phyloP scores from a whole-genome alignment of 2,888 invertebrate genomes.

The Harpagoxenus sublaevis region DNA sequence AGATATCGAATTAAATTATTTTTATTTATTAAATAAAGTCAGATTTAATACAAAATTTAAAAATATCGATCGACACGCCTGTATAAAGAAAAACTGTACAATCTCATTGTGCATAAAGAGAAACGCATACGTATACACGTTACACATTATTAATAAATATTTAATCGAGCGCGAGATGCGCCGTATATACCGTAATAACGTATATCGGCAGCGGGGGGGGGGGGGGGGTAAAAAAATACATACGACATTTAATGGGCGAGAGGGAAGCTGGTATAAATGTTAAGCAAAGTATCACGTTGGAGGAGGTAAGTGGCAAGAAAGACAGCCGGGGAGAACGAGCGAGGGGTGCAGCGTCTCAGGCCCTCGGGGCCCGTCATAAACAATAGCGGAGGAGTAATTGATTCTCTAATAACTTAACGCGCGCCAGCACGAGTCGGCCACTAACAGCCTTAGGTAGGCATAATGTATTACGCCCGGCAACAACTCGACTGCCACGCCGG shows the following conservation, averaged over 20 bases:
- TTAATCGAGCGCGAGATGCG: not conserved
- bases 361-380: constrained; percentile 84
- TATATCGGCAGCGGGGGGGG: constrained; percentile 1
- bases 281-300: constrained; percentile 47
- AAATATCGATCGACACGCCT: not conserved
- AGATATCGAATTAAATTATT: not conserved
- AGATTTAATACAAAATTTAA: not conserved
- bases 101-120: not conserved
- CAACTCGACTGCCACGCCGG: constrained; percentile 71
- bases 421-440: constrained; percentile 82
- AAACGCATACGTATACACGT: not conserved
- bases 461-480: constrained; percentile 82
- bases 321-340: constrained; percentile 59
- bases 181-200: constrained; percentile 6
- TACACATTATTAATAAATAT: constrained; percentile 14
- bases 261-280: constrained; percentile 30
- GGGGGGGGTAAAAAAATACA: constrained; percentile 26
- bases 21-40: not conserved
- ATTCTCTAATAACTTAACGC: constrained; percentile 86
- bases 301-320: constrained; percentile 57
- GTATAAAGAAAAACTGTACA: not conserved
- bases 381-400: constrained; percentile 86
- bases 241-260: constrained; percentile 15
- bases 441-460: constrained; percentile 82
- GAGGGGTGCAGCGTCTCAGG: constrained; percentile 73